Conservation (phyloP, 1,140 invertebrate species). For the Lordiphosa stackelbergi region DNA sequence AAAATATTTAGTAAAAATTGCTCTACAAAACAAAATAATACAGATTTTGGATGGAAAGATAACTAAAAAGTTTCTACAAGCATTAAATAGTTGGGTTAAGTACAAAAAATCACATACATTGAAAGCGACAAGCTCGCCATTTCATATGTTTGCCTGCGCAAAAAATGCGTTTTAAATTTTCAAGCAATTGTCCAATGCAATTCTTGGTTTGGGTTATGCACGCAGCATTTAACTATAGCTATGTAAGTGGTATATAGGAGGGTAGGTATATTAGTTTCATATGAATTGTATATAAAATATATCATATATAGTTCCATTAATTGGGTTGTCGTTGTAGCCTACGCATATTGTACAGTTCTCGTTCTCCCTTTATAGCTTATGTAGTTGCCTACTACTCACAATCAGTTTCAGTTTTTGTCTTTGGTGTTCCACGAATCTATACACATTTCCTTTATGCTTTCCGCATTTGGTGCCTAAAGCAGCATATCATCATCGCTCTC, state of each 20-base stretch:
- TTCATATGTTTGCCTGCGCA: constrained; percentile 3
- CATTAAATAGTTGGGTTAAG: constrained; percentile 4
- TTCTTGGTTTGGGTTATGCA: constrained; percentile 27
- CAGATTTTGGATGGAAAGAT: constrained; percentile 5
- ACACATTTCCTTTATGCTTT: constrained; percentile 6
- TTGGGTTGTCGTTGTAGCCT: constrained; percentile 49
- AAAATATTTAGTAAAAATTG: constrained; percentile 40
- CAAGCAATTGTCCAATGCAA: constrained; percentile 54
- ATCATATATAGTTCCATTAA: constrained; percentile 50
- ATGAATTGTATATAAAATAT: constrained; percentile 54
- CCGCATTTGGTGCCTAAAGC: constrained; percentile 42
- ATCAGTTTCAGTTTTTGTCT: constrained; percentile 59
- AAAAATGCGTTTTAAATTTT: constrained; percentile 36
- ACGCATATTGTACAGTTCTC: constrained; percentile 53
- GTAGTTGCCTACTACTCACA: constrained; percentile 46
- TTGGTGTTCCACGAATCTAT: constrained; percentile 48
- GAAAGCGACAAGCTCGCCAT: constrained; percentile 12
- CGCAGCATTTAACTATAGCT: constrained; percentile 25
- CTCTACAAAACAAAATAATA: constrained; percentile 18
- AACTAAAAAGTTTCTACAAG: constrained; percentile 1
- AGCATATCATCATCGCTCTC: constrained; percentile 75
- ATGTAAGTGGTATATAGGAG: constrained; percentile 8
- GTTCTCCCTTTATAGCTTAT: constrained; percentile 33
- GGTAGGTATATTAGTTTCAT: constrained; percentile 26
- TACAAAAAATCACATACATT: constrained; percentile 15